These are phyloP conservation scores for Erebia epiphron DNA, from an alignment of 2,888 invertebrate genomes.

Conservation along the genomic window DNA sequence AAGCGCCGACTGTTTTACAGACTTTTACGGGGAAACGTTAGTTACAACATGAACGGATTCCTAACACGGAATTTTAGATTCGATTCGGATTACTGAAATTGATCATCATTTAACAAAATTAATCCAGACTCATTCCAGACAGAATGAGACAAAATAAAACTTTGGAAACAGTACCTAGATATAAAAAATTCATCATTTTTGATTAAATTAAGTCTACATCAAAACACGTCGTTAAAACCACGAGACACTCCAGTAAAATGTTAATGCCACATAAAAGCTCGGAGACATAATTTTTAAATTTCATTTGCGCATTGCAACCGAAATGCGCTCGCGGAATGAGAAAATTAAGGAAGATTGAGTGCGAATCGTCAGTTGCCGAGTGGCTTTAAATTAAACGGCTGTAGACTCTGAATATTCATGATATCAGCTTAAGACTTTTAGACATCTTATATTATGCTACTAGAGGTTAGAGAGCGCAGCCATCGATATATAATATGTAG, in stretches of 20 bases:
- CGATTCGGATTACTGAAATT: no score
- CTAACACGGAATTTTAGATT: background rate
- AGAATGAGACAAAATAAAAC: background rate
- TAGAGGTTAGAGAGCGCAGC: no score
- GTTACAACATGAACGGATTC: background rate
- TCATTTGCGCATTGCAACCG: slow-evolving; percentile 20
- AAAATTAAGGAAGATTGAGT: slow-evolving; percentile 35
- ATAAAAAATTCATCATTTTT: background rate
- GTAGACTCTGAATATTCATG: background rate
- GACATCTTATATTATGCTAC: no score
- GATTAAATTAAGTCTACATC: background rate
- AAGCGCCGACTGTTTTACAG: background rate
- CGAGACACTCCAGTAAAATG: slow-evolving; percentile 7
- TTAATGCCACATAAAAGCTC: slow-evolving; percentile 21
- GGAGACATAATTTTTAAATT: slow-evolving; percentile 25
- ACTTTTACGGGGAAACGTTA: slow-evolving; percentile 3
- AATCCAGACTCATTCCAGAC: no score
- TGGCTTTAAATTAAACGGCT: slow-evolving; percentile 31
- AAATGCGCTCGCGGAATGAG: slow-evolving; percentile 28
- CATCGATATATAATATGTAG: no score
- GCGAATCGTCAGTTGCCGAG: slow-evolving; percentile 19
- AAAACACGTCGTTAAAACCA: slow-evolving; percentile 1
- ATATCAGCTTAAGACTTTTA: no score
- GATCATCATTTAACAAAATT: no score
- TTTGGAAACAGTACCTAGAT: background rate